Percentiles rank a stretch among this genome's conserved stretches.
Conservation (phyloP, 2,888 invertebrate species). For the Encarsia formosa region DNA sequence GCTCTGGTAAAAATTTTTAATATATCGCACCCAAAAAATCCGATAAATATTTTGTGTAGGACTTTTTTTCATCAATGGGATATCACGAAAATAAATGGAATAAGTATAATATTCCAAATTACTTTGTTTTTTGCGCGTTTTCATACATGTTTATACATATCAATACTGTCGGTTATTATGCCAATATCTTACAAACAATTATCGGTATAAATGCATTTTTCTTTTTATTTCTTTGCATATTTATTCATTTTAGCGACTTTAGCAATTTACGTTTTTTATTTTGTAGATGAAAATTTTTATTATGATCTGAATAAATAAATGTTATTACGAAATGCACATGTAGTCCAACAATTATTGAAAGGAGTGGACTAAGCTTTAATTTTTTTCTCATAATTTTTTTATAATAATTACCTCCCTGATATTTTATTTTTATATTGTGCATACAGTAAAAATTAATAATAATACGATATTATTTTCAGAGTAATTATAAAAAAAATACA, state of each 20-base stretch:
- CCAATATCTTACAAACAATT: conserved; percentile 24
- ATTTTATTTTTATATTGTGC: no score
- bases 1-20: no score
- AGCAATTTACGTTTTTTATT: background rate
- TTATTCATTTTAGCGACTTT: background rate
- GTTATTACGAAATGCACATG: no score
- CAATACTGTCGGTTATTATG: conserved; percentile 26
- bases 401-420: no score
- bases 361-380: no score
- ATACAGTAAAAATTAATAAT: no score
- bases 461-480: no score
- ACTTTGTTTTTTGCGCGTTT: background rate
- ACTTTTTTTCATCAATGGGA: conserved; percentile 15
- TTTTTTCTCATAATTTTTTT: no score
- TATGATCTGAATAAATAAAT: no score
- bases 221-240: background rate
- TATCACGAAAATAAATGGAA: conserved; percentile 18
- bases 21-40: no score
- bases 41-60: conserved; percentile 18
- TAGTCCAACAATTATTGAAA: no score
- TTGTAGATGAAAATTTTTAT: conserved; percentile 10
- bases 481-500: no score
- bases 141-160: conserved; percentile 1
- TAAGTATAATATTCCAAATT: background rate
- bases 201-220: conserved; percentile 28